Base-by-base conservation (phyloP, 2,113 vertebrate species). In the Vidua chalybeata region DNA sequence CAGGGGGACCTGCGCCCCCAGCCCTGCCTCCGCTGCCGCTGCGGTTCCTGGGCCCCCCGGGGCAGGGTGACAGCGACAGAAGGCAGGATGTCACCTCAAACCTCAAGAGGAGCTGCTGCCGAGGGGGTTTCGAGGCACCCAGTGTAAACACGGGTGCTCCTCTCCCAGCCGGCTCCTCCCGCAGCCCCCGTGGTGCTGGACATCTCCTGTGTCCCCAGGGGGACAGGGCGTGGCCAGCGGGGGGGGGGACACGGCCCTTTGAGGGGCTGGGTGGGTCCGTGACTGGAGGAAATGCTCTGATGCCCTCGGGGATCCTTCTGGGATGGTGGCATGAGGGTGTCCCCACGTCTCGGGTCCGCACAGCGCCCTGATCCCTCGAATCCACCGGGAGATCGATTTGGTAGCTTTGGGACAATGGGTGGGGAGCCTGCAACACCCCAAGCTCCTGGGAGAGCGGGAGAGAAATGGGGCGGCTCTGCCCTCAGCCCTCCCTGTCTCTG, bases 21-120 rank as follows among this genome's bases (percentile, higher is more conserved):
- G 27, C 83, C 41, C 82, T 66, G 26, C 64, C 77, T 16, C 20
- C 5, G 3, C n/a, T 31, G 78, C 49, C 51, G 45, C 87, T 96
- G 95, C 12, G 91, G 95, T 94, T 96, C 91, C 78, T 28, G 84
- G 92, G 74, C 77, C 78, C 87, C 91, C 90, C 17, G 24, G 45
- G 64, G 68, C 3, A 5, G 41, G 84, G 78, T 87, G 72, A 52
- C 74, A 79, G 73, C 24, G 11, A 61, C 11, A 84, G 66, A 63
- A 77, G 62, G 94, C 95, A 96, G 95, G 95, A 96, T 96, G 94
- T 96, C 93, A 95, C 93, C 95, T 95, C 95, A 96, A 96, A 95
- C 95, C 96, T 96, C 96, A 96, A 93, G 87, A 89, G 87, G 93
- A 88, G 93, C 86, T 37, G 80, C 75, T 21, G 19, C 55, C 2